These are phyloP conservation scores for Pristionchus mayeri DNA, from an alignment of 2,888 invertebrate species.

Conservation along the genomic window DNA sequence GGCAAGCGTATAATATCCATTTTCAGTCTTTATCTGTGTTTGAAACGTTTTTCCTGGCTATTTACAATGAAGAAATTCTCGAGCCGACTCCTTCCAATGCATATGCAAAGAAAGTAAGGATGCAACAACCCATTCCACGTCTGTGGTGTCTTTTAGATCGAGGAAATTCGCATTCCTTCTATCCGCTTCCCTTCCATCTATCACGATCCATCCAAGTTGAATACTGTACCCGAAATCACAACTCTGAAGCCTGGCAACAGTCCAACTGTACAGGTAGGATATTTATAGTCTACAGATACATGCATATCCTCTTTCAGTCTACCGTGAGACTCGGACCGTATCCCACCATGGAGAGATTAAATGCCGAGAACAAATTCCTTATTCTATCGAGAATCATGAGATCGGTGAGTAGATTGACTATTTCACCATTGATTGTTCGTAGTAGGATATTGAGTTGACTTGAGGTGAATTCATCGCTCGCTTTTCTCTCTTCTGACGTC, in stretches of 20 bases:
- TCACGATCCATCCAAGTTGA: conserved; percentile 88
- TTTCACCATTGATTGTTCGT: not conserved
- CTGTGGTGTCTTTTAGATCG: conserved; percentile 77
- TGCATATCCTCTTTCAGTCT: conserved; percentile 51
- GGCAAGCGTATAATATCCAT: not conserved
- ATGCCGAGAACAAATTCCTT: conserved; percentile 88
- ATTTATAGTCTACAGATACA: not conserved
- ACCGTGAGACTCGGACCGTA: conserved; percentile 90
- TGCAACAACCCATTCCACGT: not conserved
- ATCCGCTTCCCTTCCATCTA: conserved; percentile 92
- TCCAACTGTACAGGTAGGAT: conserved; percentile 56
- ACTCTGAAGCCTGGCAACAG: conserved; percentile 54
- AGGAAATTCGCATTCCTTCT: conserved; percentile 89
- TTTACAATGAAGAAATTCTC: conserved; percentile 76
- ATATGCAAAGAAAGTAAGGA: conserved; percentile 47
- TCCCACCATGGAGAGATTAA: conserved; percentile 89
- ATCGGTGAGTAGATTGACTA: conserved; percentile 81
- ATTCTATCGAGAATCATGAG: conserved; percentile 92
- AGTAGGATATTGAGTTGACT: not conserved
- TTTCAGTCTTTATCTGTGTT: conserved; percentile 63
- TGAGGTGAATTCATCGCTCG: conserved; percentile 53
- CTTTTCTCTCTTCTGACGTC: conserved; percentile 58
- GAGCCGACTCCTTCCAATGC: conserved; percentile 49
- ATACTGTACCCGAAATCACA: conserved; percentile 77
- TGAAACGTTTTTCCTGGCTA: conserved; percentile 73